phyloP scores from a whole-genome alignment of 1,140 invertebrate species.

The Copidosoma floridanum region DNA sequence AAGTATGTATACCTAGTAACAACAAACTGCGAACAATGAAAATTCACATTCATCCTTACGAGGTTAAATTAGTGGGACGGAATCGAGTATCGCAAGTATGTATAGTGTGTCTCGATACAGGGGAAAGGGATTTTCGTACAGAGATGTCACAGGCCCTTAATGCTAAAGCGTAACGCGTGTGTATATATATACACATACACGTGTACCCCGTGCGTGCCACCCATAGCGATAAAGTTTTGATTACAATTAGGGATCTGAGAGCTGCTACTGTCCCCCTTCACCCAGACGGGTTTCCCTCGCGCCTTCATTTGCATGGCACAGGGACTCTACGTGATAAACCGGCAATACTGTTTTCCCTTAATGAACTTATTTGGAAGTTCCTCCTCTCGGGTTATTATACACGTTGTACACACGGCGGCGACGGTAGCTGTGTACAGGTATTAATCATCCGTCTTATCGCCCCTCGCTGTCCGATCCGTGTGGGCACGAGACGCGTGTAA shows the following conservation, averaged over 20 bases:
- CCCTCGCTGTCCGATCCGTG: too few species aligned
- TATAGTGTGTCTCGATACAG: neutral
- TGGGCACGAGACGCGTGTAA: too few species aligned
- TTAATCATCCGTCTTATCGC: too few species aligned
- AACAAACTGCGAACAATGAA: too few species aligned
- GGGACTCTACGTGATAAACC: slow-evolving; percentile 14
- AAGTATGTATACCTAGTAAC: too few species aligned
- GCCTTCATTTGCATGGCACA: slow-evolving; percentile 22
- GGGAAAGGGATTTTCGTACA: slow-evolving; percentile 11
- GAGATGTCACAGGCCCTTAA: slow-evolving; percentile 8
- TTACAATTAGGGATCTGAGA: slow-evolving; percentile 16
- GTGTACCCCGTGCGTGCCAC: slow-evolving; percentile 6
- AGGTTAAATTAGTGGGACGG: neutral
- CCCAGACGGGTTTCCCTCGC: slow-evolving; percentile 22
- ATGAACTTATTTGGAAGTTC: too few species aligned
- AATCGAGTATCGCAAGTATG: neutral
- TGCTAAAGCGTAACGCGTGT: slow-evolving; percentile 10
- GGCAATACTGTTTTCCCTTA: neutral
- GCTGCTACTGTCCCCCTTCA: too few species aligned
- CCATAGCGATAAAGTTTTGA: slow-evolving; percentile 19
- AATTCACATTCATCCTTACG: neutral
- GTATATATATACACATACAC: too few species aligned
- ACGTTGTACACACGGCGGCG: too few species aligned
- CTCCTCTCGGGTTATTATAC: too few species aligned
- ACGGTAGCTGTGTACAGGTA: too few species aligned